Conservation (phyloP, 2,888 invertebrate genomes). For the Laothoe populi region DNA sequence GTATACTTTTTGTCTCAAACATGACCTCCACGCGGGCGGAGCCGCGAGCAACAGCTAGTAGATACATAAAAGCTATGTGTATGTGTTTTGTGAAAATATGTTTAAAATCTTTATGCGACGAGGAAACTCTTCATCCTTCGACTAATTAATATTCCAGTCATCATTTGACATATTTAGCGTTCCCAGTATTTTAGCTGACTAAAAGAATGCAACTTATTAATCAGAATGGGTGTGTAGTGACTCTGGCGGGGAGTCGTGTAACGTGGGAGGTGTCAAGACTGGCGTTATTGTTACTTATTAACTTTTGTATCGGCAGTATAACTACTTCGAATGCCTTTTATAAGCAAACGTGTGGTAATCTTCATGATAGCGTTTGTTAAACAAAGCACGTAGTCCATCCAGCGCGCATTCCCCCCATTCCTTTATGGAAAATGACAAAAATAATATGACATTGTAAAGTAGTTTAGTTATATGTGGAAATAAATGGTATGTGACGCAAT, state of each 20-base stretch:
- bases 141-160: constrained; percentile 13
- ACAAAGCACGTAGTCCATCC: constrained; percentile 61
- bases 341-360: constrained; percentile 7
- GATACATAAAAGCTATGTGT: background rate
- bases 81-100: background rate
- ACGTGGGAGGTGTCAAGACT: constrained; percentile 21
- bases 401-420: constrained; percentile 51
- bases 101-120: constrained; percentile 31
- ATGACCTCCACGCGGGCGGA: no score
- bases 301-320: constrained; percentile 6
- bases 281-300: constrained; percentile 22
- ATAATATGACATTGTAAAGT: constrained; percentile 41
- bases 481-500: constrained; percentile 4
- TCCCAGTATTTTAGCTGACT: constrained; percentile 9
- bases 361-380: constrained; percentile 45
- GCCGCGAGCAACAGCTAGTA: no score
- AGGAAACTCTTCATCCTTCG: background rate
- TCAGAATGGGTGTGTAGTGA: constrained; percentile 1
- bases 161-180: constrained; percentile 14
- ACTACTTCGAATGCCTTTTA: constrained; percentile 10
- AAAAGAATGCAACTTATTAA: constrained; percentile 21
- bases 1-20: no score
- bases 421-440: constrained; percentile 48
- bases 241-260: background rate
- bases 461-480: constrained; percentile 30